A percentile compares a stretch with the other conserved stretches of the same genome.
Evolutionary conservation across 2,113 vertebrate species (phyloP).

Genomic region (Pionites leucogaster): DNA sequence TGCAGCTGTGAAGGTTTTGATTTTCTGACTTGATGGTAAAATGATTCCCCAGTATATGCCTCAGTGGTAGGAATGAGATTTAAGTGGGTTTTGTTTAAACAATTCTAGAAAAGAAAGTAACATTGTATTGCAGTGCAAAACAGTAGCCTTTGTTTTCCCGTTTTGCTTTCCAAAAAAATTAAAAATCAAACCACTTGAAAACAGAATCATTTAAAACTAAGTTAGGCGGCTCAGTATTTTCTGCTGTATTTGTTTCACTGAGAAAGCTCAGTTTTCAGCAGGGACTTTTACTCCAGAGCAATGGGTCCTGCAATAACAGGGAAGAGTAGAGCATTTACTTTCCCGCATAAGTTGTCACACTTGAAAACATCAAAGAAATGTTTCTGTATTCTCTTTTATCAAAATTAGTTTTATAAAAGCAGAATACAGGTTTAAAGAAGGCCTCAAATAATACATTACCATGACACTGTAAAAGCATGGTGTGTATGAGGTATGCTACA

Average conservation of each 20-base stretch:
- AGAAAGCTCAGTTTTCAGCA: not conserved
- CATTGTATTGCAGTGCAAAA: not conserved
- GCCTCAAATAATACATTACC: slow-evolving; percentile 13
- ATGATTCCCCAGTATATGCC: not conserved
- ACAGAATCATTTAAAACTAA: not conserved
- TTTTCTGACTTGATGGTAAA: not conserved
- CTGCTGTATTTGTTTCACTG: not conserved
- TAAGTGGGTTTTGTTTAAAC: not conserved
- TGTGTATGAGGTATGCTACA: not conserved
- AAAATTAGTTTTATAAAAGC: slow-evolving; percentile 53
- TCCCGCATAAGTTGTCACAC: slow-evolving; percentile 17
- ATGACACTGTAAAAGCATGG: not conserved
- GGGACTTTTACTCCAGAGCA: not conserved
- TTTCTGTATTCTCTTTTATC: slow-evolving; percentile 42
- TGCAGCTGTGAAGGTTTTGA: not conserved
- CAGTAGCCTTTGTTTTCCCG: not conserved
- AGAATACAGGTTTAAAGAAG: slow-evolving; percentile 45
- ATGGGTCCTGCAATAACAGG: not conserved
- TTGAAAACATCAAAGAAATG: slow-evolving; percentile 14
- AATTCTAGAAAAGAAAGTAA: not conserved
- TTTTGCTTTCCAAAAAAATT: not conserved
- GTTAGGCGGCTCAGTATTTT: not conserved
- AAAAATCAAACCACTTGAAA: not conserved
- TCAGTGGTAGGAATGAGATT: not conserved
- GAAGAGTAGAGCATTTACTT: not conserved